A percentile compares a stretch with the other conserved stretches of the same genome.
Conservation (phyloP, 2,888 invertebrate genomes). For the Eumacrocentrus americanus region DNA sequence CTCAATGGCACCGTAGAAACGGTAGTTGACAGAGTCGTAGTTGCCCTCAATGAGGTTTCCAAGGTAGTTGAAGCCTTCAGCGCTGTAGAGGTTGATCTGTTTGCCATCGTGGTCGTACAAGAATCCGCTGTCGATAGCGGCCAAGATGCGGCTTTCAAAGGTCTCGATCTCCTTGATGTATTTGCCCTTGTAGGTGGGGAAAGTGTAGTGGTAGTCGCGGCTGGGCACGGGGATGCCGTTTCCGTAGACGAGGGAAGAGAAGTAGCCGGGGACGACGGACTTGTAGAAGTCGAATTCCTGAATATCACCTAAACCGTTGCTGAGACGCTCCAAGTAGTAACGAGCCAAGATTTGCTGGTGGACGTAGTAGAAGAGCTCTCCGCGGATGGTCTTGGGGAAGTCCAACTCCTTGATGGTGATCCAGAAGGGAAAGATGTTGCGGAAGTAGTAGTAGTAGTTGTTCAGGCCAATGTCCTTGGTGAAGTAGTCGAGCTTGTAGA, state of each 20-base stretch:
- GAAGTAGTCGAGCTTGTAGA: conserved; percentile 71
- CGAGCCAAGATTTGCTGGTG: conserved; percentile 73
- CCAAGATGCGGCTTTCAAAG: conserved; percentile 48
- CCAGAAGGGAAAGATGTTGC: conserved; percentile 72
- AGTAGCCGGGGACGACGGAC: conserved; percentile 65
- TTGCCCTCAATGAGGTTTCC: conserved; percentile 66
- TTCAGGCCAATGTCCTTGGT: conserved; percentile 74
- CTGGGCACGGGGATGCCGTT: conserved; percentile 69
- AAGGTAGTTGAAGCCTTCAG: conserved; percentile 65
- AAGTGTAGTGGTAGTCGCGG: conserved; percentile 63
- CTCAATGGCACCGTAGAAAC: conserved; percentile 67
- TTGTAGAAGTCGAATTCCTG: conserved; percentile 67
- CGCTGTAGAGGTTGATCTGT: conserved; percentile 51
- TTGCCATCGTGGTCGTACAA: conserved; percentile 48
- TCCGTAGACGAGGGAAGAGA: conserved; percentile 68
- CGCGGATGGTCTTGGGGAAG: conserved; percentile 67
- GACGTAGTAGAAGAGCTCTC: conserved; percentile 70
- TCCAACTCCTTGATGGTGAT: conserved; percentile 65
- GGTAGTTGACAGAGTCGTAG: conserved; percentile 61
- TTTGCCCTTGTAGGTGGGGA: conserved; percentile 53
- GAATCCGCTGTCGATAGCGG: conserved; percentile 54
- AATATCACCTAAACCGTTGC: conserved; percentile 69
- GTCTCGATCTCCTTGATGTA: conserved; percentile 48
- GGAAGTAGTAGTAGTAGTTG: conserved; percentile 72
- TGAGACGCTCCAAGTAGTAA: conserved; percentile 74